A percentile compares a stretch with the other conserved stretches of the same genome.
Evolutionary conservation across 2,113 vertebrate species (phyloP).

Genomic region (Gnathonemus echidnorhynchus): DNA sequence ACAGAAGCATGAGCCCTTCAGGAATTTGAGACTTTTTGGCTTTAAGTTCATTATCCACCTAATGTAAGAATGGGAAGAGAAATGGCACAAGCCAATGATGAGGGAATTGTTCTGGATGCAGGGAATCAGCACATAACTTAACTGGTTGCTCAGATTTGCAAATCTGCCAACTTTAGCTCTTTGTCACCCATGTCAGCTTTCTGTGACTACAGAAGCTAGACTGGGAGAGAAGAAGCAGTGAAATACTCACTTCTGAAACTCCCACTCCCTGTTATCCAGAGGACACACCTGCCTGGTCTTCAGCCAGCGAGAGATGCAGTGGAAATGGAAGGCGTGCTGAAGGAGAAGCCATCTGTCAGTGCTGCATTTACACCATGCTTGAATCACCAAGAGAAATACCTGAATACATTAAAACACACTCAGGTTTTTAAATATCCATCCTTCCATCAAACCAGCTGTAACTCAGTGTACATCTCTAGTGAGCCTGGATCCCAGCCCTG

Average conservation of each 20-base stretch:
- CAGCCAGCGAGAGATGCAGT: slow-evolving; percentile 98
- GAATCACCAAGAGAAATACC: background rate
- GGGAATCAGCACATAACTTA: background rate
- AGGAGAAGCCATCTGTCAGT: background rate
- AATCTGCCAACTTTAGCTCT: background rate
- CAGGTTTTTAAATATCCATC: background rate
- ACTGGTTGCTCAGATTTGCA: background rate
- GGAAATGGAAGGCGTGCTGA: slow-evolving; percentile 97
- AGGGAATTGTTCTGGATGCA: background rate
- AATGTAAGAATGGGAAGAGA: background rate
- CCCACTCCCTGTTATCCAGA: slow-evolving; percentile 98
- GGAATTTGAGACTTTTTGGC: background rate
- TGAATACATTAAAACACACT: background rate
- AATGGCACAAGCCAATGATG: background rate
- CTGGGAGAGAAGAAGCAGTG: background rate
- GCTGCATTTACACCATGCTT: background rate
- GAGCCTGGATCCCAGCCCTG: background rate
- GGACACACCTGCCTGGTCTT: slow-evolving; percentile 98
- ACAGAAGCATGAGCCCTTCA: background rate
- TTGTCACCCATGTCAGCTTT: background rate
- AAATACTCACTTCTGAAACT: slow-evolving; percentile 93
- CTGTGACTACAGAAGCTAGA: background rate
- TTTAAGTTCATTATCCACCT: background rate
- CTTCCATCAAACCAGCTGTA: background rate
- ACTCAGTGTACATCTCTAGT: background rate